Base-by-base conservation (phyloP, 2,888 invertebrate species). In the Dermolepida albohirtum region DNA sequence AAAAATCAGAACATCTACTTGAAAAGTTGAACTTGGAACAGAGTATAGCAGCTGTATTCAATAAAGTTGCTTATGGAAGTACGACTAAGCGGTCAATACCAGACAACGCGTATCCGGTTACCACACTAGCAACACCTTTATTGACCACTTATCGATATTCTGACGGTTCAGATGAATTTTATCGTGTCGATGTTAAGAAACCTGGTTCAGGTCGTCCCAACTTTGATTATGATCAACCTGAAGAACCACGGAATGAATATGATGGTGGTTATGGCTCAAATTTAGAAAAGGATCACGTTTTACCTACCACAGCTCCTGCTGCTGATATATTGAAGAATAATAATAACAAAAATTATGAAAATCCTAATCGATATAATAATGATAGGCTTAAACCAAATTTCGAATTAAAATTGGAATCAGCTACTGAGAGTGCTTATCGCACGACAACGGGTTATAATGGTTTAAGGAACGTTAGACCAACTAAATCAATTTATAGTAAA, bases 321-420 rank as follows among this genome's bases (percentile, higher is more conserved):
- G 91, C 91, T n/a, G 91, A 91, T 82, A 91, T 92, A 75, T 85
- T 91, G 79, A 91, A 92, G 83, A 90, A 91, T 78, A 90, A 91
- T 83, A 90, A 89, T 82, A 91, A 92, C 81, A 90, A 90, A 71
- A 88, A 91, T 67, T 90, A 91, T 81, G 90, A 90, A 74, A 92
- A 92, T 84, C 91, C 91, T 29, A 90, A 87, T 80, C 83, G 87
- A 29, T 87, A 87, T 72, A 83, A 83, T 72, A 84, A 84, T 72
- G 84, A 84, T 66, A 78, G 83, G 74, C 75, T 81, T 72, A 78
- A 79, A 59, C 83, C 83, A 4, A 81, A 82, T 67, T 79, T 78
- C 66, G 73, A 76, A 8, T 29, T 69, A 14, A 70, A 65, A 34
- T 71, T 74, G 6, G 81, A 82, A 66, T 76, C 78, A 27, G 81